phyloP scores from a whole-genome alignment of 2,113 vertebrate genomes.

The Melanerpes formicivorus region DNA sequence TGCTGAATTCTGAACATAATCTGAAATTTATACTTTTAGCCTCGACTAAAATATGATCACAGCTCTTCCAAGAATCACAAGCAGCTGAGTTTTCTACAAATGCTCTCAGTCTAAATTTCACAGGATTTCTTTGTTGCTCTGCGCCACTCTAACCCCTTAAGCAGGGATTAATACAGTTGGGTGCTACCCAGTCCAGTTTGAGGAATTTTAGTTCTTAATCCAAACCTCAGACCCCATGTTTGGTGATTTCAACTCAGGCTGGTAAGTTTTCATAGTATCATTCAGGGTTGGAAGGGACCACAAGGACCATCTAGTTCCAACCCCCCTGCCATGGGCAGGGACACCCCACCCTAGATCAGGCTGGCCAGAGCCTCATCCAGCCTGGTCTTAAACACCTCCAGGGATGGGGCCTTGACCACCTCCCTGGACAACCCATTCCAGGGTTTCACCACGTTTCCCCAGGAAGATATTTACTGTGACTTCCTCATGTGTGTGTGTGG shows the following conservation, averaged over 20 bases:
- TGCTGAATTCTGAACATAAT: constrained; percentile 20
- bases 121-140: background rate
- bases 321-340: too few species aligned
- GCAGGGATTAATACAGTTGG: background rate
- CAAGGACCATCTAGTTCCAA: too few species aligned
- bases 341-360: too few species aligned
- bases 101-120: background rate
- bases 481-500: background rate
- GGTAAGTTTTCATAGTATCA: background rate
- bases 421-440: too few species aligned
- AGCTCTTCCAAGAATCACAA: constrained; percentile 30
- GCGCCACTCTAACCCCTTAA: background rate
- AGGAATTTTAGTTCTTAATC: background rate
- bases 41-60: constrained; percentile 11
- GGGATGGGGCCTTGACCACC: too few species aligned
- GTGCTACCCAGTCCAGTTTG: background rate
- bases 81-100: constrained; percentile 28
- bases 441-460: background rate
- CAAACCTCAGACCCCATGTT: background rate
- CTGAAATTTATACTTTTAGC: constrained; percentile 21
- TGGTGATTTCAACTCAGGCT: background rate
- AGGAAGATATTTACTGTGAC: background rate
- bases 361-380: too few species aligned
- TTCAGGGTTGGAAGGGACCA: too few species aligned
- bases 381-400: too few species aligned